These are phyloP conservation scores for Hipposideros larvatus DNA, from an alignment of 2,797 vertebrate genomes.

Conservation along the genomic window DNA sequence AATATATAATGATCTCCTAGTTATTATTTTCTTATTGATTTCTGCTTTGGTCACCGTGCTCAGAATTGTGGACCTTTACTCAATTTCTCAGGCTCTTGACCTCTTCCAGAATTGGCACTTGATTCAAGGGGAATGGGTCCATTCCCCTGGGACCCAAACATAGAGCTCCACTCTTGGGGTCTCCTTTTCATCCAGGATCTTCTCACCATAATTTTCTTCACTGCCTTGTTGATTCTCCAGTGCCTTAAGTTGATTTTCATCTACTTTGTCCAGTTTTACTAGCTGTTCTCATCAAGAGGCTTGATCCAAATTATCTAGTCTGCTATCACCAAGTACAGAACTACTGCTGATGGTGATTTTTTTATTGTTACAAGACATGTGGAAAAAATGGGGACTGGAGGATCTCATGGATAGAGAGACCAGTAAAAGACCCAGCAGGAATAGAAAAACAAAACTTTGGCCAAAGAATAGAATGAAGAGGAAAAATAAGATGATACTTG, in stretches of 20 bases:
- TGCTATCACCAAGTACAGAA: background rate
- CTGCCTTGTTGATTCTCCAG: background rate
- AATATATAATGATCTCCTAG: background rate
- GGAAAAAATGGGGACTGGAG: background rate
- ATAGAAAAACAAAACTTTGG: background rate
- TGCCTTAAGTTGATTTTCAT: background rate
- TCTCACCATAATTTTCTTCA: background rate
- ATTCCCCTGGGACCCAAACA: background rate
- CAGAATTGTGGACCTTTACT: background rate
- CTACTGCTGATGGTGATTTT: background rate
- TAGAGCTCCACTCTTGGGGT: background rate
- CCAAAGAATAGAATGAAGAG: background rate
- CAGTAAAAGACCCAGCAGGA: background rate
- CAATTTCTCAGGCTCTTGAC: background rate
- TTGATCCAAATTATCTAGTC: background rate
- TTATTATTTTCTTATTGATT: background rate
- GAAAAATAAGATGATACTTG: background rate
- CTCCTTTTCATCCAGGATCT: background rate
- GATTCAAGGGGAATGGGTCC: background rate
- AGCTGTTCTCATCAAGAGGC: background rate
- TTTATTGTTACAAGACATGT: background rate
- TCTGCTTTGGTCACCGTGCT: background rate
- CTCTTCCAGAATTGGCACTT: background rate
- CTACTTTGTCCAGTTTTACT: background rate
- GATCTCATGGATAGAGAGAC: background rate